phyloP scores from a whole-genome alignment of 2,113 vertebrate species.

The Formicarius rufipectus region DNA sequence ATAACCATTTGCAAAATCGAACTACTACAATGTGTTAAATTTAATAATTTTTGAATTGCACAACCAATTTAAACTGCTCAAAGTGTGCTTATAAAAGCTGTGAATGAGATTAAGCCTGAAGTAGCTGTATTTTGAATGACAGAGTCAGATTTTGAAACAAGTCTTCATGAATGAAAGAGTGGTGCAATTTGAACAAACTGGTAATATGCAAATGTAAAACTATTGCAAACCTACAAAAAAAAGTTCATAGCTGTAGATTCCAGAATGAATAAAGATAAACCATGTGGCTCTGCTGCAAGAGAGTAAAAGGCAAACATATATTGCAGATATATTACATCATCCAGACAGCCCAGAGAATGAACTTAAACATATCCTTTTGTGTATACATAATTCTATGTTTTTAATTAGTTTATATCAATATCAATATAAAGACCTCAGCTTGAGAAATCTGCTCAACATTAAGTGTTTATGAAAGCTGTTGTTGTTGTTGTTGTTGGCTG shows the following conservation, averaged over 20 bases:
- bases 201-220: background rate
- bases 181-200: background rate
- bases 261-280: background rate
- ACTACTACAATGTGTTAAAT: background rate
- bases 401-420: background rate
- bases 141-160: background rate
- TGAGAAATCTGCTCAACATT: background rate
- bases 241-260: background rate
- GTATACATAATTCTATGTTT: background rate
- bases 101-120: background rate
- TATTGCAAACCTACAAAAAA: background rate
- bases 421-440: background rate
- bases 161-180: background rate
- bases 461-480: background rate
- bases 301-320: background rate
- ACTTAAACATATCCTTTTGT: background rate
- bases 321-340: background rate
- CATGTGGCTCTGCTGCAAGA: background rate
- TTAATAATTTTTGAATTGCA: background rate
- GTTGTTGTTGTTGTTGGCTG: too few species aligned
- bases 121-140: background rate
- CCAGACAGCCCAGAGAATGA: background rate
- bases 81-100: background rate
- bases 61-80: background rate
- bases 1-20: background rate